Evolutionary conservation across 2,888 invertebrate genomes (phyloP).

Genomic region (Polylopha cassiicola): DNA sequence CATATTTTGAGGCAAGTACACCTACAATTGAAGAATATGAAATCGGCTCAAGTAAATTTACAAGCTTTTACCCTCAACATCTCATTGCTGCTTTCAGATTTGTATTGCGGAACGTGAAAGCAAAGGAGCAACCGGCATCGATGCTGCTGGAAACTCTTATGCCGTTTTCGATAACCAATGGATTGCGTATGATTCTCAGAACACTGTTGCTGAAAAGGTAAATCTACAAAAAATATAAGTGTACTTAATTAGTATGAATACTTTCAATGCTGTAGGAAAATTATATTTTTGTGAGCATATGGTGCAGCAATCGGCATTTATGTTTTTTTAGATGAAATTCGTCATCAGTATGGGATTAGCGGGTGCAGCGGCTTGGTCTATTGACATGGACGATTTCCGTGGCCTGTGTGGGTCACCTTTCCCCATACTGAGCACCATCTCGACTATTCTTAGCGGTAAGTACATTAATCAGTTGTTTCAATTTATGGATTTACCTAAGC

Average conservation of each 20-base stretch:
- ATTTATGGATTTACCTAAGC: too few relatives aligned
- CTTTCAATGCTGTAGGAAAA: too few relatives aligned
- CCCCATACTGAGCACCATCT: slow-evolving; percentile 81
- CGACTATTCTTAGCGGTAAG: slow-evolving; percentile 72
- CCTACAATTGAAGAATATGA: not conserved
- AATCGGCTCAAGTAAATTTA: not conserved
- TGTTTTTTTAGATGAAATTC: slow-evolving; percentile 77
- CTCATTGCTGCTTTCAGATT: slow-evolving; percentile 47
- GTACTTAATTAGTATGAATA: too few relatives aligned
- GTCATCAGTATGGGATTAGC: slow-evolving; percentile 79
- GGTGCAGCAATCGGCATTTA: too few relatives aligned
- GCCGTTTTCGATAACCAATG: slow-evolving; percentile 85
- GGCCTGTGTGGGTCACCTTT: slow-evolving; percentile 85
- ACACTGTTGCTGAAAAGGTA: slow-evolving; percentile 82
- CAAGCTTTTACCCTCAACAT: not conserved
- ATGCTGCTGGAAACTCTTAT: slow-evolving; percentile 81
- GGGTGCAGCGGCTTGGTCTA: slow-evolving; percentile 83
- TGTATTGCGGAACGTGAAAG: slow-evolving; percentile 77
- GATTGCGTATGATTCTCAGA: slow-evolving; percentile 86
- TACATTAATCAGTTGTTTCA: slow-evolving; percentile 2
- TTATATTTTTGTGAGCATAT: too few relatives aligned
- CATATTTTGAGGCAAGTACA: slow-evolving; percentile 84
- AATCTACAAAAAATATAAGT: too few relatives aligned
- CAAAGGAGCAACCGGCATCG: slow-evolving; percentile 72
- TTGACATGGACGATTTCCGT: slow-evolving; percentile 88